Evolutionary conservation across 2,113 vertebrate species (phyloP).

Genomic region (Holacanthus passer): DNA sequence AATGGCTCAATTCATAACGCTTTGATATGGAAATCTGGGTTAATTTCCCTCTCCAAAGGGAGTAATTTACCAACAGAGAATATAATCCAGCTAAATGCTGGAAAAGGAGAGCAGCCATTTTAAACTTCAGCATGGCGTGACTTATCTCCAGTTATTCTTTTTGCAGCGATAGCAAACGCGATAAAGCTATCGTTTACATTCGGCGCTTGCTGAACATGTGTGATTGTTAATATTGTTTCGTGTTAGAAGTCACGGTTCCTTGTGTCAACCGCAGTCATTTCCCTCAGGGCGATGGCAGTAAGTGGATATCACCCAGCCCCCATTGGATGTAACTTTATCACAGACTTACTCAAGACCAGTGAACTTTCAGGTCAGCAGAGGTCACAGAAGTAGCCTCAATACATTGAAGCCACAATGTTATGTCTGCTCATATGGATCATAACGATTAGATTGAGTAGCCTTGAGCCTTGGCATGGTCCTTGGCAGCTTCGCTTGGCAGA

Average conservation of each 20-base stretch:
- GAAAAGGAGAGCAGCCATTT: slow-evolving; percentile 55
- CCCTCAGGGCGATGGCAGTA: slow-evolving; percentile 63
- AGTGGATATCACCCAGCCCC: slow-evolving; percentile 67
- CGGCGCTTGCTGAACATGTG: slow-evolving; percentile 37
- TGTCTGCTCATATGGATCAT: slow-evolving; percentile 69
- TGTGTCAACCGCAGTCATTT: slow-evolving; percentile 50
- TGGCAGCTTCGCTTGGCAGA: slow-evolving; percentile 50
- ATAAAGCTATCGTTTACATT: slow-evolving; percentile 53
- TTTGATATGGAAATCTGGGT: slow-evolving; percentile 91
- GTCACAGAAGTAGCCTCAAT: slow-evolving; percentile 65
- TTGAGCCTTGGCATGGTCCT: slow-evolving; percentile 47
- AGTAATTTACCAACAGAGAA: slow-evolving; percentile 90
- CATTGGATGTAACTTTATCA: slow-evolving; percentile 73
- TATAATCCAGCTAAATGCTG: slow-evolving; percentile 83
- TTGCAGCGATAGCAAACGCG: slow-evolving; percentile 42
- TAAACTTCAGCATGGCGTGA: slow-evolving; percentile 27
- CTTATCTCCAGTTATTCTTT: slow-evolving; percentile 48
- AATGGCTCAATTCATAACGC: slow-evolving; percentile 88
- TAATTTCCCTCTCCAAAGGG: slow-evolving; percentile 86
- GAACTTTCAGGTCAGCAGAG: slow-evolving; percentile 71
- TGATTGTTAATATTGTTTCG: slow-evolving; percentile 37
- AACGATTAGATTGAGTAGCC: slow-evolving; percentile 68
- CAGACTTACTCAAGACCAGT: slow-evolving; percentile 62
- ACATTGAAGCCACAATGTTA: slow-evolving; percentile 65
- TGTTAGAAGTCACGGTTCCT: slow-evolving; percentile 47